A percentile compares a stretch with the other conserved stretches of the same genome.
Evolutionary conservation across 2,113 vertebrate genomes (phyloP).

Genomic region (Microtus pennsylvanicus): DNA sequence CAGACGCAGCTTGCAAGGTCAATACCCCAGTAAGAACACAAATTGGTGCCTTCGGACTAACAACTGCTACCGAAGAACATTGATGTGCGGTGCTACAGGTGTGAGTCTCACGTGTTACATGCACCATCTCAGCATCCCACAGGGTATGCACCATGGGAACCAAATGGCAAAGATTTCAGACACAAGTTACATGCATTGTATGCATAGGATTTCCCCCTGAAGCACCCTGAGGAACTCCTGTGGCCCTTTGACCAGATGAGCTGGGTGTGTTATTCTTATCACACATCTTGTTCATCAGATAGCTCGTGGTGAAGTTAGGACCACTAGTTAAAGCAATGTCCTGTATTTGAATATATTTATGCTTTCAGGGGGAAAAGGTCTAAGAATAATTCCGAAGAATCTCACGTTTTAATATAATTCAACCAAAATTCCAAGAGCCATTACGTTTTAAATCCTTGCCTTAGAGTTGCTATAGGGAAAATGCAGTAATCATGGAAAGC

Average conservation of each 20-base stretch:
- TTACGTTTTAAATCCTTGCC: neutral
- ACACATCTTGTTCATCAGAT: neutral
- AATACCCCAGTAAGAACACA: neutral
- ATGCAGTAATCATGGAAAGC: neutral
- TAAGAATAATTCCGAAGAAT: conserved; percentile 26
- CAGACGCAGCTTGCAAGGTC: neutral
- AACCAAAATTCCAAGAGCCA: conserved; percentile 42
- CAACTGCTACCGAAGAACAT: neutral
- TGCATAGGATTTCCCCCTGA: conserved; percentile 12
- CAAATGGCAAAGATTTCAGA: neutral
- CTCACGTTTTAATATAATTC: conserved; percentile 5
- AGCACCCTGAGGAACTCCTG: neutral
- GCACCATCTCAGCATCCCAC: neutral
- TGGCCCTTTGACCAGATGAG: neutral
- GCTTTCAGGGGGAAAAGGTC: conserved; percentile 32
- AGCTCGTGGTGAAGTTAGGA: neutral
- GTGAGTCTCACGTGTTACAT: neutral
- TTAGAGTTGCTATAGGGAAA: conserved; percentile 49
- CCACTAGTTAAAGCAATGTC: neutral
- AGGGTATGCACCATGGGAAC: neutral
- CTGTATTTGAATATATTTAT: conserved; percentile 44
- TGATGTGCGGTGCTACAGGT: neutral
- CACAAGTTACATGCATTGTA: neutral
- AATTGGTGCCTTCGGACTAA: conserved; percentile 4
- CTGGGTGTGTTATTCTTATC: neutral